Base-by-base conservation (phyloP, 2,113 vertebrate species). In the Ursus arctos region DNA sequence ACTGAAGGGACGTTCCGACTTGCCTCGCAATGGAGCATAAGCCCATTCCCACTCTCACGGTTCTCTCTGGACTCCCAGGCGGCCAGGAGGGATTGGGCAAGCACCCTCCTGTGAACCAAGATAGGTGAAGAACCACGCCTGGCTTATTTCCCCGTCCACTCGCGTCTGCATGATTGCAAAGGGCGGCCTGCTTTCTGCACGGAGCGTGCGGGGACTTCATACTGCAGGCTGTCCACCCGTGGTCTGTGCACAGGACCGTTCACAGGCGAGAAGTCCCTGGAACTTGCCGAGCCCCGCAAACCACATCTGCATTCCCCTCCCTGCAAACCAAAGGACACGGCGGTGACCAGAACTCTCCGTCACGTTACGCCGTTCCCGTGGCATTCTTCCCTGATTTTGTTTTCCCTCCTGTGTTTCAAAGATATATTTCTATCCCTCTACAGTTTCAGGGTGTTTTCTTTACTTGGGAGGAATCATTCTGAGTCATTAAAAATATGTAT, bases 91-190 rank as follows among this genome's bases (percentile, higher is more conserved):
- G 7, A 21, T 21, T 4, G 3, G 14, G 63, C 31, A 15, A 33
- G 31, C 6, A 2, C 14, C 6, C 0, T 16, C 6, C 63, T 0
- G 31, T 31, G 63, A 67, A 31, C 2, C 31, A 4, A 33, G 63
- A 67, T 14, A 67, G 63, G 14, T 2, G 0, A 33, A 16, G 31
- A 33, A 33, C 1, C 31, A 3, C 4, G 14, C 1, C 5, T 0
- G 22, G 11, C 22, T 74, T 6, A 11, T 24, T 24, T 21, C 36
- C 71, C 24, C 1, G 10, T 7, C 5, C 36, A 24, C 0, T 1
- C 33, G 2, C 3, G 10, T 9, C 67, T 69, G 18, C 65, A 0
- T 14, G 7, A 9, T 4, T n/a, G 33, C 33, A 19, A 43, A 43
- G 1, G 10, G 11, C 21, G 5, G 6, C 11, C 11, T 43, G 71